Conservation (phyloP, 2,113 vertebrate species). For the Triplophysa tibetana region DNA sequence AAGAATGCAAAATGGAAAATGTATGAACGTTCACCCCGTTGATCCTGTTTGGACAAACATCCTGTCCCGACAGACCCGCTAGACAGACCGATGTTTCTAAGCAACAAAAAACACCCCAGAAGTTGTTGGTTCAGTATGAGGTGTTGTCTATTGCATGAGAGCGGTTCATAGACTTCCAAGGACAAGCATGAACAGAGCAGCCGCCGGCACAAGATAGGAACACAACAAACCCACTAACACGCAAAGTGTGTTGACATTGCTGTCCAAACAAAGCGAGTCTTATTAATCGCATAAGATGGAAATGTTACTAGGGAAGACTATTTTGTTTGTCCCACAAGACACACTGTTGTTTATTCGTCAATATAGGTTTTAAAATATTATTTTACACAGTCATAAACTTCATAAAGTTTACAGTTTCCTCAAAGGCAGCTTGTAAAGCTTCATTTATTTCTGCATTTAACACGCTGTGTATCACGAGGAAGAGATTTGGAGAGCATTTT, state of each 20-base stretch:
- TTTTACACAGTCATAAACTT: not conserved
- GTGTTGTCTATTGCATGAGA: conserved; percentile 54
- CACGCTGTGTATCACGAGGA: too few species aligned
- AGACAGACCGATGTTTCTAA: not conserved
- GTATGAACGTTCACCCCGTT: not conserved
- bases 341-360: not conserved
- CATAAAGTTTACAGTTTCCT: not conserved
- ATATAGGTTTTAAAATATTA: not conserved
- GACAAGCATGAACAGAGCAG: conserved; percentile 49
- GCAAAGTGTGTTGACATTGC: conserved; percentile 6
- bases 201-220: not conserved
- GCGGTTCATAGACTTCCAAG: not conserved
- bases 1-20: not conserved
- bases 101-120: conserved; percentile 7
- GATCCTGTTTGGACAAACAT: not conserved
- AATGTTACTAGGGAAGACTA: not conserved
- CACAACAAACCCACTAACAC: not conserved
- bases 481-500: not conserved
- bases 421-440: not conserved
- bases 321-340: not conserved
- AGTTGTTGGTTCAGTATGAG: conserved; percentile 46
- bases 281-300: conserved; percentile 31
- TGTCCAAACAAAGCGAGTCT: conserved; percentile 22
- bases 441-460: too few species aligned
- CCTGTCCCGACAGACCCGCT: not conserved